Conservation (phyloP, 2,888 invertebrate genomes). For the Stenichneumon culpator region DNA sequence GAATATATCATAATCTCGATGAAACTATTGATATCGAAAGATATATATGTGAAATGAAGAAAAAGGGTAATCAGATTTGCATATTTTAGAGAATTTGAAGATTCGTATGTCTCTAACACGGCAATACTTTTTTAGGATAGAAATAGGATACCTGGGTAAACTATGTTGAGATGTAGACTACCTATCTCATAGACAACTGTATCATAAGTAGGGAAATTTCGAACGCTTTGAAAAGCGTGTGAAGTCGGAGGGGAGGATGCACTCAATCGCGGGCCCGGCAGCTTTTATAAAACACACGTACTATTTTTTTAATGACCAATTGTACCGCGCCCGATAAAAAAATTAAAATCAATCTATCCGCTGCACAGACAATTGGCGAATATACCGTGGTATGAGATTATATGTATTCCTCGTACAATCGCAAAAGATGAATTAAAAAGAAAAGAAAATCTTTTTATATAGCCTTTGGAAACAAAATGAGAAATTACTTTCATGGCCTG, state of each 20-base stretch:
- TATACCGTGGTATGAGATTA: slow-evolving; percentile 1
- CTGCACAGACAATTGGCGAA: slow-evolving; percentile 46
- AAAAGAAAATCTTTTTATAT: slow-evolving; percentile 39
- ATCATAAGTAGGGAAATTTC: slow-evolving; percentile 48
- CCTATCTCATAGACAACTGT: slow-evolving; percentile 57
- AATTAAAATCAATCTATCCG: not conserved
- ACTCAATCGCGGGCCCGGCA: slow-evolving; percentile 47
- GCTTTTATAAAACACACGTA: slow-evolving; percentile 31
- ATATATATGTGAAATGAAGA: slow-evolving; percentile 18
- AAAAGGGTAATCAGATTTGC: slow-evolving; percentile 55
- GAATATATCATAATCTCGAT: slow-evolving; percentile 51
- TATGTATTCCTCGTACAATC: slow-evolving; percentile 28
- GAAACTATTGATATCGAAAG: slow-evolving; percentile 33
- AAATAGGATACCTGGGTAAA: slow-evolving; percentile 32
- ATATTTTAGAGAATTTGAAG: slow-evolving; percentile 47
- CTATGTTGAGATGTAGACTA: slow-evolving; percentile 51
- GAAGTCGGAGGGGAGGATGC: slow-evolving; percentile 34
- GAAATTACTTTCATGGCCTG: slow-evolving; percentile 1
- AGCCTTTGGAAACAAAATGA: slow-evolving; percentile 31
- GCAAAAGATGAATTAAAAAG: slow-evolving; percentile 26
- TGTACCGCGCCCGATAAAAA: slow-evolving; percentile 34
- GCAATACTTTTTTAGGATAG: slow-evolving; percentile 61
- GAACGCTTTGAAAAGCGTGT: slow-evolving; percentile 31
- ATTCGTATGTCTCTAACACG: slow-evolving; percentile 65
- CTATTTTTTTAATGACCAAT: slow-evolving; percentile 42